Base-by-base conservation (phyloP, 2,797 vertebrate species). In the Brachyrhaphis roseni region DNA sequence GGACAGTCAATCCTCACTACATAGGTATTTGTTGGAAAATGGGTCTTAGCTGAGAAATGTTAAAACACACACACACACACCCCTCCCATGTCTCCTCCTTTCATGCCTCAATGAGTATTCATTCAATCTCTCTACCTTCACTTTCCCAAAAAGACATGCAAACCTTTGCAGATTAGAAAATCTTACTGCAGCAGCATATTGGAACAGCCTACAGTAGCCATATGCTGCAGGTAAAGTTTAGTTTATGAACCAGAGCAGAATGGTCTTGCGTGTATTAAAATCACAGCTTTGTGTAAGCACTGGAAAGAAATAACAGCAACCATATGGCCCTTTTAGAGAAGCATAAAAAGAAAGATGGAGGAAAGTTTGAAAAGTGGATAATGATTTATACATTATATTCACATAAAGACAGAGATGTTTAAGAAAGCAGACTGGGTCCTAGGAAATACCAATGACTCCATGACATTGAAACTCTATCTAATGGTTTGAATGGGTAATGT, bases 241-340 rank as follows among this genome's bases (percentile, higher is more conserved):
- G 53, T 57, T 53, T 57, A 57, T 57, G 53, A 28, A 55, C 53
- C 53, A 55, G 26, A 55, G 26, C 53, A 55, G 26, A 55, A 57
- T 57, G 53, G 26, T 57, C 53, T 57, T n/a, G 53, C 53, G 5
- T 28, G 26, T 28, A 57, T 57, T 57, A 57, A 57, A n/a, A 28
- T 57, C 26, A 28, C 53, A 57, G n/a, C n/a, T 28, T 11, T 28
- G 26, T 28, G 26, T 28, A 57, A 57, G 26, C 11, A n/a, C 53
- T 28, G n/a, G 26, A 57, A 57, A n/a, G n/a, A 57, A 57, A 28
- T 28, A 57, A 57, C 26, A 57, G 26, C 53, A 28, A n/a, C 53
- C 53, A 57, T 57, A 57, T 57, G 53, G 26, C 53, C 53, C 53
- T 57, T 57, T 57, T 57, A 57, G 53, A 57, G 26, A 57, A 57